Evolutionary conservation across 2,113 vertebrate species (phyloP).

Genomic region (Oreochromis aureus): DNA sequence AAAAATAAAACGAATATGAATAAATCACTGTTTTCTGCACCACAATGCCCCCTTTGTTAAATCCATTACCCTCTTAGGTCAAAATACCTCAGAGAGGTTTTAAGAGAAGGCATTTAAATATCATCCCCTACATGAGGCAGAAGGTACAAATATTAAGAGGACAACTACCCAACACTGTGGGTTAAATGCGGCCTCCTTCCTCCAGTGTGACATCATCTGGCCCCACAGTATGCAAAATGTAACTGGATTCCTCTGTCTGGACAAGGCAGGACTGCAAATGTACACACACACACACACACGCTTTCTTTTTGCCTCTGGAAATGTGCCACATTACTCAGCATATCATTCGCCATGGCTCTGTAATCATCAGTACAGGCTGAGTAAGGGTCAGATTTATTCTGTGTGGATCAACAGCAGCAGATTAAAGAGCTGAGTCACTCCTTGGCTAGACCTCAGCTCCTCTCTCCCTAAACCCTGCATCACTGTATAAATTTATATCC

Average conservation of each 20-base stretch:
- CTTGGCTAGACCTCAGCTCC: background rate
- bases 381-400: constrained; percentile 47
- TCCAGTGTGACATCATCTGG: constrained; percentile 6
- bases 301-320: constrained; percentile 3
- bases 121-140: background rate
- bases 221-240: constrained; percentile 28
- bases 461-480: background rate
- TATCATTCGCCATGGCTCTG: constrained; percentile 1
- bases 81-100: background rate
- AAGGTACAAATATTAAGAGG: background rate
- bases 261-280: background rate
- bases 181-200: background rate
- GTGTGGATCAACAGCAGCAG: constrained; percentile 28
- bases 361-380: constrained; percentile 9
- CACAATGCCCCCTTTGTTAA: background rate
- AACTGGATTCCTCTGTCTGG: constrained; percentile 18
- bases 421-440: constrained; percentile 55
- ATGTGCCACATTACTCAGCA: constrained; percentile 35
- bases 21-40: background rate
- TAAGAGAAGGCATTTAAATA: background rate
- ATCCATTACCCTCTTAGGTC: background rate
- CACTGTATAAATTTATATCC: background rate
- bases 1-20: background rate
- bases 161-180: background rate
- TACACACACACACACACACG: background rate